Evolutionary conservation across 2,113 vertebrate genomes (phyloP).

Genomic region (Alouatta palliata): DNA sequence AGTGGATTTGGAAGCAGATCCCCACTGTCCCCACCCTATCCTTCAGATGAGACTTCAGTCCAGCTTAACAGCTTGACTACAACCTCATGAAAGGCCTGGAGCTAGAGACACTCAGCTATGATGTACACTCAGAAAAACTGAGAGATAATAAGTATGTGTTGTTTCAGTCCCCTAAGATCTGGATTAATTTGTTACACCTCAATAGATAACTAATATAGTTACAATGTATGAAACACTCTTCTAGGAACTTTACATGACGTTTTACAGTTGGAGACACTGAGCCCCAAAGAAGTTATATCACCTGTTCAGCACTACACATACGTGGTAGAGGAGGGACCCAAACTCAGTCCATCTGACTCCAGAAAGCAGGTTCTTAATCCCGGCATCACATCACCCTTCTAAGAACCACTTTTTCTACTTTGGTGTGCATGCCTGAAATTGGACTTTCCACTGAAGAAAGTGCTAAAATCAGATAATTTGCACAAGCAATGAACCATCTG

Average conservation of each 20-base stretch:
- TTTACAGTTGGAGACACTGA: neutral
- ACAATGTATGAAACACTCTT: neutral
- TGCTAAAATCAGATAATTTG: neutral
- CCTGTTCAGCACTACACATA: neutral
- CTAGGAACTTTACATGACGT: neutral
- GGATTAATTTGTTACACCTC: neutral
- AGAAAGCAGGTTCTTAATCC: neutral
- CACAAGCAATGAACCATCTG: neutral
- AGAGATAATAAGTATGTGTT: neutral
- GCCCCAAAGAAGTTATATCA: neutral
- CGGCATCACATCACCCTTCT: too few species aligned
- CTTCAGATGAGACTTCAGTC: neutral
- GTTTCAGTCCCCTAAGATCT: neutral
- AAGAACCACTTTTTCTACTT: neutral
- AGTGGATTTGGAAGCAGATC: neutral
- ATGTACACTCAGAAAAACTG: neutral
- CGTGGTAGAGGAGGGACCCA: neutral
- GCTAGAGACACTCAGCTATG: neutral
- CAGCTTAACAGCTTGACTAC: neutral
- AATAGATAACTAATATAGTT: neutral
- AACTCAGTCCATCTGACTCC: neutral
- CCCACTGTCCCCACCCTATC: neutral
- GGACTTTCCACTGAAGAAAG: neutral
- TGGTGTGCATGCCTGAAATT: neutral
- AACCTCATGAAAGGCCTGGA: neutral